phyloP scores from a whole-genome alignment of 2,797 vertebrate species.

The Dendrocincla fuliginosa region DNA sequence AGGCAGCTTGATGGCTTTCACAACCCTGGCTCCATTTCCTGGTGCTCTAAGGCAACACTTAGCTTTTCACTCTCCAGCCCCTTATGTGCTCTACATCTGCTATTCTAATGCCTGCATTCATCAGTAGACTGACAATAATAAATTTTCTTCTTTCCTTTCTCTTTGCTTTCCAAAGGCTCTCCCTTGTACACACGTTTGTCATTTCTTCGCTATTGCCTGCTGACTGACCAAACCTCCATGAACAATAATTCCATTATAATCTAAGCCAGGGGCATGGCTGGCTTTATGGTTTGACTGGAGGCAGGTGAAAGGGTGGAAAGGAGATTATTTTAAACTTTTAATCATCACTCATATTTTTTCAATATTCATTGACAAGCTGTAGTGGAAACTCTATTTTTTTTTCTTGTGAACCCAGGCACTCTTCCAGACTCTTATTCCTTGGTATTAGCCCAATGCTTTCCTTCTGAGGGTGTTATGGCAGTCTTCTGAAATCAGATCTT shows the following conservation, averaged over 20 bases:
- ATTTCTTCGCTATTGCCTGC: constrained; percentile 30
- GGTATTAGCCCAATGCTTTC: neutral
- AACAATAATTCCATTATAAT: constrained; percentile 53
- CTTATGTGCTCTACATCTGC: constrained; percentile 72
- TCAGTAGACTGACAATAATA: constrained; percentile 69
- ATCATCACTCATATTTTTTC: constrained; percentile 53
- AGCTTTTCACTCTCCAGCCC: constrained; percentile 68
- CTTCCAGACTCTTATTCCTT: neutral
- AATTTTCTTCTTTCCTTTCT: constrained; percentile 70
- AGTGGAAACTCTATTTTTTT: constrained; percentile 5
- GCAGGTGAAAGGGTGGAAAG: constrained; percentile 69
- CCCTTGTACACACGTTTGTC: constrained; percentile 12
- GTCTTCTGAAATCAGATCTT: neutral
- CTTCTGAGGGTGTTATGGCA: neutral
- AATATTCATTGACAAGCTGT: constrained; percentile 42
- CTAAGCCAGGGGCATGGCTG: constrained; percentile 19
- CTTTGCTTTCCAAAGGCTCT: constrained; percentile 57
- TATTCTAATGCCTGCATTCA: constrained; percentile 78
- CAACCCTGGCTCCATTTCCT: constrained; percentile 74
- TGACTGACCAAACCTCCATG: neutral
- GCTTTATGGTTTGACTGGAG: constrained; percentile 49
- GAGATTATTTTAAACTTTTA: constrained; percentile 63
- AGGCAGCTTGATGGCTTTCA: constrained; percentile 73
- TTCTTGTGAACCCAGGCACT: neutral
- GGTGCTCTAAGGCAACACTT: constrained; percentile 72